A percentile compares a stretch with the other conserved stretches of the same genome.
Conservation (phyloP, 1,140 invertebrate genomes). For the Trialeurodes vaporariorum region DNA sequence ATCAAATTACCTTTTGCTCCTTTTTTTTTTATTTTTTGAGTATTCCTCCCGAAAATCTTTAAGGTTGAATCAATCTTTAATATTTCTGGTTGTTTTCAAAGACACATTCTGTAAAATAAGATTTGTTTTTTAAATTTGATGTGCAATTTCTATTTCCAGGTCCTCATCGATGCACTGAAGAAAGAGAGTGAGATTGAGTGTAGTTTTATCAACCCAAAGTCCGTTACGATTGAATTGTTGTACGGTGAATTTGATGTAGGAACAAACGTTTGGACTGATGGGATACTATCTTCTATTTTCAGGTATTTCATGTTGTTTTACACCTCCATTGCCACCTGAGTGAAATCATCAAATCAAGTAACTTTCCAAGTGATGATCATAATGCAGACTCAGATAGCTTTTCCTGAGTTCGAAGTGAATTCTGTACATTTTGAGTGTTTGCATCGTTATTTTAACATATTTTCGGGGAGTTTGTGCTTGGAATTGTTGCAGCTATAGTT, state of each 20-base stretch:
- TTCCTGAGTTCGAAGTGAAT: no score
- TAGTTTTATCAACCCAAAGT: constrained; percentile 80
- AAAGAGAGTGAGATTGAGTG: constrained; percentile 50
- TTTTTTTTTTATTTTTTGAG: no score
- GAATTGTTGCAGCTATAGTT: no score
- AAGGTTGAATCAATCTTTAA: no score
- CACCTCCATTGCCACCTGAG: not conserved
- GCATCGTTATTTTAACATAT: not conserved
- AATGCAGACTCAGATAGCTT: no score
- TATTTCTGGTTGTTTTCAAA: no score
- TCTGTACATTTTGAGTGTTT: not conserved
- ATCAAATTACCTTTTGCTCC: constrained; percentile 55
- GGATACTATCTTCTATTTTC: constrained; percentile 66
- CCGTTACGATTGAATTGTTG: constrained; percentile 79
- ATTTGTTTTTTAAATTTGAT: no score
- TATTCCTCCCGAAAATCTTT: no score
- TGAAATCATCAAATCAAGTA: no score
- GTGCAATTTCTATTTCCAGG: not conserved
- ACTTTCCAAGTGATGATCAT: no score
- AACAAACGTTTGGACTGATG: constrained; percentile 82
- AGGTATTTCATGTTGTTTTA: constrained; percentile 34
- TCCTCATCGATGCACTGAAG: constrained; percentile 39
- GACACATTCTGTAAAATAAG: no score
- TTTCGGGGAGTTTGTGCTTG: no score
- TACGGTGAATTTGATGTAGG: constrained; percentile 72